Base-by-base conservation (phyloP, 2,888 invertebrate genomes). In the Phengaris arion region DNA sequence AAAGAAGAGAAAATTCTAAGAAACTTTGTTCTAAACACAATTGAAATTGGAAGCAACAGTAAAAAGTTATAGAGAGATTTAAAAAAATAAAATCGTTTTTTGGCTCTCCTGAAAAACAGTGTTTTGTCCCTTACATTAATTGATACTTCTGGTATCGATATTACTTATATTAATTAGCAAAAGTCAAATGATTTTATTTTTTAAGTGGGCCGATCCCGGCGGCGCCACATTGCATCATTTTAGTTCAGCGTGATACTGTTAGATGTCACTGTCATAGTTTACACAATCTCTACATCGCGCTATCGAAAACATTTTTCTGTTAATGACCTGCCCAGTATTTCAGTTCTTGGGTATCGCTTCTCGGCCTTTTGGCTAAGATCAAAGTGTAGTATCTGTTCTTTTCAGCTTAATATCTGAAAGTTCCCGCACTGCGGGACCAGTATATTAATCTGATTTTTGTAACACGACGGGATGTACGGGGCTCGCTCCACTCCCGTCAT, bases 361-460 rank as follows among this genome's bases (percentile, higher is more conserved):
- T 79, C 79, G 79, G 79, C 79, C 79, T 79, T 78, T 78, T 79
- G 79, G 79, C 79, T 79, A 79, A 79, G 79, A 79, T 80, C 79
- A 79, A 78, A 78, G 78, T 79, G 77, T 78, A 78, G 79, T 74
- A 78, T 77, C 77, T 78, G 79, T 79, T 79, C 79, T 79, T 79
- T 79, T 79, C 79, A 79, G 79, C 79, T 81, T 81, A 81, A 80
- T 81, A 81, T 80, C 80, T 80, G 80, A 80, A 81, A 80, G 81
- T 80, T 80, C 81, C 79, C 79, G 78, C 81, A 81, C 77, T 77
- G 79, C 78, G 80, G 80, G 80, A 80, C 80, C 80, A 81, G 79
- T 82, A 80, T 82, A 82, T 82, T 81, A 82, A 82, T 78, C 81
- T 81, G 80, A 81, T 81, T 81, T 81, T 81, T 81, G 78, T 78